Conservation (phyloP, 2,797 vertebrate genomes). For the Rachycentron canadum region DNA sequence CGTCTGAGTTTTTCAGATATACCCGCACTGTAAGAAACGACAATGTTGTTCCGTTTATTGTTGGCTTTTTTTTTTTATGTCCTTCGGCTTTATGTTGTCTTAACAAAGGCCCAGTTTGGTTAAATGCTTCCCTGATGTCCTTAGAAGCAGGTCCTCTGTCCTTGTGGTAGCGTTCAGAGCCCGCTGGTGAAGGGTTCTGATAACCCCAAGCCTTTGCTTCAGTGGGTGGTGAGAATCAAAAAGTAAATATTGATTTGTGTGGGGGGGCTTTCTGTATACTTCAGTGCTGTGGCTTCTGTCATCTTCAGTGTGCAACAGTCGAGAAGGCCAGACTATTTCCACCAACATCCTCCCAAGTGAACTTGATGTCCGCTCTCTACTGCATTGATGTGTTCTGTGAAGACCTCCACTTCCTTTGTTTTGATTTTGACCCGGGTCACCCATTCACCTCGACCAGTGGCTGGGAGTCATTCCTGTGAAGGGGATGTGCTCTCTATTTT, state of each 20-base stretch:
- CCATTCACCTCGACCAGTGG: neutral
- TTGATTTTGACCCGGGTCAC: neutral
- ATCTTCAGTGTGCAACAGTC: neutral
- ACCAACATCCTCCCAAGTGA: neutral
- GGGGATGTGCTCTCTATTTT: neutral
- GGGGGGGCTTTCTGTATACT: neutral
- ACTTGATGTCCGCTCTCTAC: neutral
- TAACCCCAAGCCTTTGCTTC: neutral
- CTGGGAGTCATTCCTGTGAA: neutral
- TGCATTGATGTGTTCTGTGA: neutral
- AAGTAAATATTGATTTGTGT: neutral
- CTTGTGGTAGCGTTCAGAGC: neutral
- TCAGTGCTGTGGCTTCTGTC: neutral
- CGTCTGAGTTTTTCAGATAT: neutral
- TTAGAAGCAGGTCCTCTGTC: too few relatives aligned
- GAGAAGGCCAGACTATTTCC: neutral
- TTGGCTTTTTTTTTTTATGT: neutral
- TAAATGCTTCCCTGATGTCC: conserved; percentile 1
- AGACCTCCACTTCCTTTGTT: neutral
- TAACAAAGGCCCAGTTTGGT: neutral
- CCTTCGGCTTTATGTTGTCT: neutral
- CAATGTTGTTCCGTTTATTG: neutral
- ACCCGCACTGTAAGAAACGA: neutral
- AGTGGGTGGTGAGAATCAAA: neutral
- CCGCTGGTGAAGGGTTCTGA: neutral